Evolutionary conservation across 2,797 vertebrate species (phyloP).

Genomic region (Discoglossus pictus): DNA sequence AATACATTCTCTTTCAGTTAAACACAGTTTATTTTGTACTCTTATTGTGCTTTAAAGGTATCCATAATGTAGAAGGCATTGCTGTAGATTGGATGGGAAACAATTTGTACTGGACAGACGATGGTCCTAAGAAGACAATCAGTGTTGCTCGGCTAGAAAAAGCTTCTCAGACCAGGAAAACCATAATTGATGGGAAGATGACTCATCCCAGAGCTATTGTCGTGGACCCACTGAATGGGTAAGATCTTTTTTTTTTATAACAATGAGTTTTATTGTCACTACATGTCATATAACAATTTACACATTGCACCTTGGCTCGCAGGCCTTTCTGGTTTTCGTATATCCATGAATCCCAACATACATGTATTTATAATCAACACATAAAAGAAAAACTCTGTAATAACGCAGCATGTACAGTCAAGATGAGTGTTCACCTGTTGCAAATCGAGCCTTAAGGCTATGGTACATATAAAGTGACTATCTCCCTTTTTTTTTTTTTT

Average conservation of each 20-base stretch:
- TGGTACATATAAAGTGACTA: no score
- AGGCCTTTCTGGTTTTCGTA: no score
- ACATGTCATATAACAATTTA: no score
- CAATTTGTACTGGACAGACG: slow-evolving; percentile 97
- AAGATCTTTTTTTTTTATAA: slow-evolving; percentile 48
- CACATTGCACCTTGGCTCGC: no score
- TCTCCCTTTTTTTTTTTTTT: no score
- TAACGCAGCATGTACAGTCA: no score
- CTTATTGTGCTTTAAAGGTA: slow-evolving; percentile 68
- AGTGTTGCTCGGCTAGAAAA: slow-evolving; percentile 93
- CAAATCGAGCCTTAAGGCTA: no score
- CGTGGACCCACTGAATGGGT: slow-evolving; percentile 93
- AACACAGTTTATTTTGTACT: background rate
- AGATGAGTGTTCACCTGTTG: no score
- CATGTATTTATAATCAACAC: no score
- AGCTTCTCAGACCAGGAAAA: slow-evolving; percentile 91
- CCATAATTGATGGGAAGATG: slow-evolving; percentile 94
- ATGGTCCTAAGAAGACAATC: slow-evolving; percentile 96
- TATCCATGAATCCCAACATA: no score
- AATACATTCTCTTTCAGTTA: slow-evolving; percentile 38
- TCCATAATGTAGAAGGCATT: slow-evolving; percentile 94
- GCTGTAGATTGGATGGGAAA: slow-evolving; percentile 98
- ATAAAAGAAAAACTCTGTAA: no score
- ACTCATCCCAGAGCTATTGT: slow-evolving; percentile 94
- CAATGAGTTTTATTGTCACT: no score